Conservation (phyloP, 2,888 invertebrate genomes). For the Standfussiana lucernea region DNA sequence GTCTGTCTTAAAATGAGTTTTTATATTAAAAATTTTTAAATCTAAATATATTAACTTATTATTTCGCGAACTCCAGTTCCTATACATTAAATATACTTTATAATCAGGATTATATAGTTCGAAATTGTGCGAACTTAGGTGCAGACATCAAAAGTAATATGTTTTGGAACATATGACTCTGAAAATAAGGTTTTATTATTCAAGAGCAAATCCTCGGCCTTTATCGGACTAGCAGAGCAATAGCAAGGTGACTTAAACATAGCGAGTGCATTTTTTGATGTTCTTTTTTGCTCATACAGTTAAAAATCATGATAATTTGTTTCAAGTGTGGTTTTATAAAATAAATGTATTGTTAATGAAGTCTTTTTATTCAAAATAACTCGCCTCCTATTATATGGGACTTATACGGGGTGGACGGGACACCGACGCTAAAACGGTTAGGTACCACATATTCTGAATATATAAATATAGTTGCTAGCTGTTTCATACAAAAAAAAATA, state of each 20-base stretch:
- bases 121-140: not conserved
- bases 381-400: too few species aligned
- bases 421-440: too few species aligned
- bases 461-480: too few species aligned
- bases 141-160: not conserved
- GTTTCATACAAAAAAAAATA: too few species aligned
- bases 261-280: not conserved
- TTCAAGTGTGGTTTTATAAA: slow-evolving; percentile 8
- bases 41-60: too few species aligned
- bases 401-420: too few species aligned
- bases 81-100: too few species aligned
- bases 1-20: too few species aligned
- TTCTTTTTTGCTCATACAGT: slow-evolving; percentile 1
- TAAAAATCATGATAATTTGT: slow-evolving; percentile 3
- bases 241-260: not conserved
- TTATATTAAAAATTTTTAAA: too few species aligned
- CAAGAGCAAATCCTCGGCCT: not conserved
- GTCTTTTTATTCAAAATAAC: not conserved
- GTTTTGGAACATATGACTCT: not conserved
- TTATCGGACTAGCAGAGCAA: not conserved
- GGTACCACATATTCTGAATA: too few species aligned
- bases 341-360: not conserved
- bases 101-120: rapidly evolving
- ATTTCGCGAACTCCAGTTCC: too few species aligned
- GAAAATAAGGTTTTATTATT: not conserved